Evolutionary conservation across 2,113 vertebrate genomes (phyloP).

Genomic region (Siniperca knerii): DNA sequence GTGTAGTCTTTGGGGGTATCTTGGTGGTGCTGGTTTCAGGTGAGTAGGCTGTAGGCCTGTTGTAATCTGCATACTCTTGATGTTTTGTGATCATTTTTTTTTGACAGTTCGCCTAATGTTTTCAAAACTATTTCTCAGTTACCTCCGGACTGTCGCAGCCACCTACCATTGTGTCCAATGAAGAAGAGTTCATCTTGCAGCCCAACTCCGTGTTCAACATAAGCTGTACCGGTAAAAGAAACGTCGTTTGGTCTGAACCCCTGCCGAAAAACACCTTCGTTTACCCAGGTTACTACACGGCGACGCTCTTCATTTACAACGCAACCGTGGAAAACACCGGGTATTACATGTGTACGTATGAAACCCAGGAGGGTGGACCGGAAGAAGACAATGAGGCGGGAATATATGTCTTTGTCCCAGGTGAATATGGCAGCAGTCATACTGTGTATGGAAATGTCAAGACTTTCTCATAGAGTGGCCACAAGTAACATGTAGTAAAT

Average conservation of each 20-base stretch:
- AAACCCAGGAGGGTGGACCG: slow-evolving; percentile 27
- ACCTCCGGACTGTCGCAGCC: slow-evolving; percentile 77
- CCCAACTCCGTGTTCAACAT: slow-evolving; percentile 89
- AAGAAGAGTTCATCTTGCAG: slow-evolving; percentile 86
- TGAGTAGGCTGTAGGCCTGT: too few relatives aligned
- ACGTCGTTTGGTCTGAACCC: slow-evolving; percentile 90
- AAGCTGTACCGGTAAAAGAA: slow-evolving; percentile 88
- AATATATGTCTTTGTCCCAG: slow-evolving; percentile 93
- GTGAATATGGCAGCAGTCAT: slow-evolving; percentile 70
- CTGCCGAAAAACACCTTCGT: slow-evolving; percentile 79
- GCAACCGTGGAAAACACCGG: slow-evolving; percentile 88
- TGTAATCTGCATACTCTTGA: not conserved
- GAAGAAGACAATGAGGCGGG: slow-evolving; percentile 79
- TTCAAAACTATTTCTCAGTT: slow-evolving; percentile 37
- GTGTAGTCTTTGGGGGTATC: slow-evolving; percentile 85
- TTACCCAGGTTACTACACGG: slow-evolving; percentile 84
- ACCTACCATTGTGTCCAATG: slow-evolving; percentile 86
- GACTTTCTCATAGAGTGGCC: not conserved
- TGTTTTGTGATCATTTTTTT: not conserved
- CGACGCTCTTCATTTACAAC: slow-evolving; percentile 87
- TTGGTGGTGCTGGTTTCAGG: slow-evolving; percentile 77
- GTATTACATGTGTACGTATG: slow-evolving; percentile 88
- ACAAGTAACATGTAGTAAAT: too few relatives aligned
- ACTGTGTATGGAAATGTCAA: not conserved
- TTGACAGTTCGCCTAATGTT: slow-evolving; percentile 21